Conservation (phyloP, 2,113 vertebrate genomes). For the Xenotilapia caudafasciata region DNA sequence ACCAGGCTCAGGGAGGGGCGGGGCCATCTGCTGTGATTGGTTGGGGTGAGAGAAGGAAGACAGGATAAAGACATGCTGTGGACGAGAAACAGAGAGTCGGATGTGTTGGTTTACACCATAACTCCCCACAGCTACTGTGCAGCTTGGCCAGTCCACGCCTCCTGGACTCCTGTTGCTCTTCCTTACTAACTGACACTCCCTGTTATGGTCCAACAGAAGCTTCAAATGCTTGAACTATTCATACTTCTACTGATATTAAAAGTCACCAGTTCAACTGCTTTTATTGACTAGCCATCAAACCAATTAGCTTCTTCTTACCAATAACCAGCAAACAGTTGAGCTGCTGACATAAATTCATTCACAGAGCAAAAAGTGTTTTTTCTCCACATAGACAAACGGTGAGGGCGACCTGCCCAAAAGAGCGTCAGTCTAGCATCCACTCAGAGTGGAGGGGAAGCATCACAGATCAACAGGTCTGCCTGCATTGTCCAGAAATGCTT, state of each 20-base stretch:
- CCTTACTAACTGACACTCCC: neutral
- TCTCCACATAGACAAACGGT: neutral
- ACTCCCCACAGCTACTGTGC: neutral
- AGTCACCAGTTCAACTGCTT: neutral
- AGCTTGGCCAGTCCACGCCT: neutral
- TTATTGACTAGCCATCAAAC: neutral
- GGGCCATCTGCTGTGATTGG: neutral
- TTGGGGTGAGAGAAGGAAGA: neutral
- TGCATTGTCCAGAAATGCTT: neutral
- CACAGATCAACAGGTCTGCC: neutral
- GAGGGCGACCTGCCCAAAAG: neutral
- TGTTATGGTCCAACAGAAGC: neutral
- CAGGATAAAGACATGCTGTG: neutral
- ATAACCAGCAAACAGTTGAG: neutral
- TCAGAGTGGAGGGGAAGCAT: neutral
- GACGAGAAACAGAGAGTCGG: neutral
- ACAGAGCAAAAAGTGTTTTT: neutral
- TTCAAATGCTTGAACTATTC: neutral
- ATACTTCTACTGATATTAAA: neutral
- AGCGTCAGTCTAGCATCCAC: neutral
- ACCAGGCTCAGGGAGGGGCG: neutral
- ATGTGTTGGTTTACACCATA: neutral
- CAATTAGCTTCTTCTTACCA: neutral
- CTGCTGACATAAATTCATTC: neutral
- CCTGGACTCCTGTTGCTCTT: neutral